Percentiles rank a stretch among this genome's conserved stretches.
phyloP scores from a whole-genome alignment of 2,113 vertebrate species.

The Taurulus bubalis region DNA sequence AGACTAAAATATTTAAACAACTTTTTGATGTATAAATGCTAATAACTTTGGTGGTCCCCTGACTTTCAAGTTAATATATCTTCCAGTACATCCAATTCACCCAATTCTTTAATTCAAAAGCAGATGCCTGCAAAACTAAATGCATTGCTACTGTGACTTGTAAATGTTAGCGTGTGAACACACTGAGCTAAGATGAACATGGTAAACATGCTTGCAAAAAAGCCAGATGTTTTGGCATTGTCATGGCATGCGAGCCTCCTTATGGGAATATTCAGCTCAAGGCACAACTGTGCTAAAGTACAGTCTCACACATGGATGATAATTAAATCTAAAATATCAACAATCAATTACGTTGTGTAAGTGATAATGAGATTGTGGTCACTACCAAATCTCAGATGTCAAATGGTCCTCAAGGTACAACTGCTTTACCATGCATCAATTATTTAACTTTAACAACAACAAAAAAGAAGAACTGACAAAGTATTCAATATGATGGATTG shows the following conservation, averaged over 20 bases:
- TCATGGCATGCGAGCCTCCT: background rate
- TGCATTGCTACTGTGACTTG: background rate
- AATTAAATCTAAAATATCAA: background rate
- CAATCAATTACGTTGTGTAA: background rate
- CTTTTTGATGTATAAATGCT: background rate
- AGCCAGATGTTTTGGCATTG: background rate
- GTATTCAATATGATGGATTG: constrained; percentile 46
- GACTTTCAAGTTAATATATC: background rate
- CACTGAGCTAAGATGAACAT: background rate
- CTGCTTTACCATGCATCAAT: background rate
- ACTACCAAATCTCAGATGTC: background rate
- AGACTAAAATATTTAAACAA: background rate
- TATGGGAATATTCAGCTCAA: background rate
- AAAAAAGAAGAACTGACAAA: constrained; percentile 12
- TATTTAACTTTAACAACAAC: constrained; percentile 14
- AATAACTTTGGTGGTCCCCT: background rate
- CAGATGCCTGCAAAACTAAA: background rate
- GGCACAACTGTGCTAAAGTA: background rate
- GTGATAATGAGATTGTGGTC: background rate
- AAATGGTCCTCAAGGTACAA: background rate
- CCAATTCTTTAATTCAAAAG: background rate
- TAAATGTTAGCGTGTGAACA: background rate
- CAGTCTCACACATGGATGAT: too few species aligned
- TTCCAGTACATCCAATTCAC: background rate
- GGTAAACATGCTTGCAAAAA: background rate